A percentile compares a stretch with the other conserved stretches of the same genome.
Evolutionary conservation across 1,140 invertebrate species (phyloP).

Genomic region (Aphelinus certus): DNA sequence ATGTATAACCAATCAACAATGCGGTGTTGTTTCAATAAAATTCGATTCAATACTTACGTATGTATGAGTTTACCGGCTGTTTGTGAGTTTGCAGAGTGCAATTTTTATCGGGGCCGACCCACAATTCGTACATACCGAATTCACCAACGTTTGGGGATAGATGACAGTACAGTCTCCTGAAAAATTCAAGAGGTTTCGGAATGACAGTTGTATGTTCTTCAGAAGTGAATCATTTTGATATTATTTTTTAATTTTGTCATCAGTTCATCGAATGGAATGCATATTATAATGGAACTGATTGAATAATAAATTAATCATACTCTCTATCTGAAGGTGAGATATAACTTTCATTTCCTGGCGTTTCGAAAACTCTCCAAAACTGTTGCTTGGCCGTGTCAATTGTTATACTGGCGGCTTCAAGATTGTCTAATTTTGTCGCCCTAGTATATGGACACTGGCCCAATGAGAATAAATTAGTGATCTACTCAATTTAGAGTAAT

Average conservation of each 20-base stretch:
- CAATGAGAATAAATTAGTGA: background rate
- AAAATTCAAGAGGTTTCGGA: too few species aligned
- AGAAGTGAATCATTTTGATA: too few species aligned
- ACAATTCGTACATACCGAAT: slow-evolving; percentile 79
- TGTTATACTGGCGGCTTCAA: slow-evolving; percentile 50
- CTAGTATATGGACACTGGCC: slow-evolving; percentile 64
- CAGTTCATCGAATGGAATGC: too few species aligned
- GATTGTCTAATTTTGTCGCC: slow-evolving; percentile 48
- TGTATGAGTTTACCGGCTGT: slow-evolving; percentile 77
- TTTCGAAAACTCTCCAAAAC: slow-evolving; percentile 57
- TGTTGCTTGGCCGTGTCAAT: slow-evolving; percentile 55
- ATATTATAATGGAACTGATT: too few species aligned
- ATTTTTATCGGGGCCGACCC: slow-evolving; percentile 60
- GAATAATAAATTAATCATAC: slow-evolving; percentile 32
- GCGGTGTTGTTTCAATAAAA: too few species aligned
- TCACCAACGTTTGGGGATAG: slow-evolving; percentile 71
- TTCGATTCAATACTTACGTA: slow-evolving; percentile 68
- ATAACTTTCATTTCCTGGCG: slow-evolving; percentile 47
- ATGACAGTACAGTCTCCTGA: slow-evolving; percentile 62
- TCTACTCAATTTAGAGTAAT: too few species aligned
- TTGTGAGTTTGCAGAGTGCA: slow-evolving; percentile 69
- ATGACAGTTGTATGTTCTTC: too few species aligned
- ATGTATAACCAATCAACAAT: too few species aligned
- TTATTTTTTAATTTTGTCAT: too few species aligned
- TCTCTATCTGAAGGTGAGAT: slow-evolving; percentile 49